A percentile compares a stretch with the other conserved stretches of the same genome.
phyloP scores from a whole-genome alignment of 2,113 vertebrate species.

The Dryoscopus gambensis region DNA sequence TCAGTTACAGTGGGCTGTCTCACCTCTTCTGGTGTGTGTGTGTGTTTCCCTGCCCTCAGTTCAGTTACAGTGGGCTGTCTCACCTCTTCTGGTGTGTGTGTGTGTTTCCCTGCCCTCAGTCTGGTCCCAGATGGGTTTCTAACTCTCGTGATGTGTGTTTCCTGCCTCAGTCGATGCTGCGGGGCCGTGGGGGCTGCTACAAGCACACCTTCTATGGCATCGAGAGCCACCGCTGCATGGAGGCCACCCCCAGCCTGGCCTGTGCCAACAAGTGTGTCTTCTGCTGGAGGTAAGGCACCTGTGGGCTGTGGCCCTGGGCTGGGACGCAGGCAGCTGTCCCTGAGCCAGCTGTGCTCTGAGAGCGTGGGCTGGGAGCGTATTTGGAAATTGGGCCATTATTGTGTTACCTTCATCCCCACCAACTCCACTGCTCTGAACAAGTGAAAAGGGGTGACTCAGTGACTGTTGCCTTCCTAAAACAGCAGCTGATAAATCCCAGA shows the following conservation, averaged over 20 bases:
- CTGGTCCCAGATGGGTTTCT: background rate
- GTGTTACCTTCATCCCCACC: background rate
- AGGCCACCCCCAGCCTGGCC: slow-evolving; percentile 91
- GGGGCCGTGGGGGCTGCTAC: slow-evolving; percentile 94
- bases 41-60: background rate
- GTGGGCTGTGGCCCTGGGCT: background rate
- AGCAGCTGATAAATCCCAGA: background rate
- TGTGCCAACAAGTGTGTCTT: slow-evolving; percentile 97
- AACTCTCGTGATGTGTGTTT: background rate
- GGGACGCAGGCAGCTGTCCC: background rate
- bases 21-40: too few relatives aligned
- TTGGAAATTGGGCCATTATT: background rate
- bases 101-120: background rate
- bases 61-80: too few relatives aligned
- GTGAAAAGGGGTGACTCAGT: background rate
- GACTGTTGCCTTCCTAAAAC: background rate
- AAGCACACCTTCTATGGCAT: slow-evolving; percentile 97
- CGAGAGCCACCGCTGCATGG: slow-evolving; percentile 96
- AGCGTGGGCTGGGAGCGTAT: fast-evolving
- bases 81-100: too few relatives aligned
- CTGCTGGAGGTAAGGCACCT: slow-evolving; percentile 87
- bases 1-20: too few relatives aligned
- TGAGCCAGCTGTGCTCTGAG: background rate
- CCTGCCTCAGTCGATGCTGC: slow-evolving; percentile 83
- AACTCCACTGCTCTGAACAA: background rate